These are phyloP conservation scores for Vesta saturnalis DNA, from an alignment of 2,888 invertebrate genomes.

Conservation along the genomic window DNA sequence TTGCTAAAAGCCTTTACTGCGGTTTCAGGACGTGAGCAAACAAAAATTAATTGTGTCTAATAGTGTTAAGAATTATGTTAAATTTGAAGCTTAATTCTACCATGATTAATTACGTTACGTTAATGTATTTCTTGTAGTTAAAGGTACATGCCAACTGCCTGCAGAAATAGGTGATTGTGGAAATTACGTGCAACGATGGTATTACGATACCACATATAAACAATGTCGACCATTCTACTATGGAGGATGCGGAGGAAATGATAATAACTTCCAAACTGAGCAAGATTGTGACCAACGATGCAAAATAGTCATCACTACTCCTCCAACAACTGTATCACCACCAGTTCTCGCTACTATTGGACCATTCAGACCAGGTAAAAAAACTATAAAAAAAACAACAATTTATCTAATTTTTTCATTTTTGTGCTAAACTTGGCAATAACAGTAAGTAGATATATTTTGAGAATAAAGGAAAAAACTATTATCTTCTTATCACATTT, in stretches of 20 bases:
- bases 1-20: no score
- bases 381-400: neutral
- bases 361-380: constrained; percentile 49
- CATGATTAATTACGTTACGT: no score
- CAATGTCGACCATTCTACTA: constrained; percentile 85
- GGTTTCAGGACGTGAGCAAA: no score
- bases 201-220: constrained; percentile 79
- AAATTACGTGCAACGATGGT: constrained; percentile 81
- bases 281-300: constrained; percentile 75
- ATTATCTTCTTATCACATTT: neutral
- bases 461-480: neutral
- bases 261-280: constrained; percentile 81
- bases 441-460: neutral
- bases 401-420: neutral
- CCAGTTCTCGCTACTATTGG: constrained; percentile 5
- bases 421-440: neutral
- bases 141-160: constrained; percentile 79
- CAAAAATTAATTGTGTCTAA: no score
- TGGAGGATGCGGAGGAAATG: constrained; percentile 93
- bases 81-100: no score
- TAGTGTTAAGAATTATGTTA: no score
- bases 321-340: constrained; percentile 21
- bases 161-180: constrained; percentile 81
- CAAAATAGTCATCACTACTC: constrained; percentile 43
- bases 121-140: constrained; percentile 65